These are phyloP conservation scores for Aspidoscelis tigris DNA, from an alignment of 2,113 vertebrate genomes.

Conservation along the genomic window DNA sequence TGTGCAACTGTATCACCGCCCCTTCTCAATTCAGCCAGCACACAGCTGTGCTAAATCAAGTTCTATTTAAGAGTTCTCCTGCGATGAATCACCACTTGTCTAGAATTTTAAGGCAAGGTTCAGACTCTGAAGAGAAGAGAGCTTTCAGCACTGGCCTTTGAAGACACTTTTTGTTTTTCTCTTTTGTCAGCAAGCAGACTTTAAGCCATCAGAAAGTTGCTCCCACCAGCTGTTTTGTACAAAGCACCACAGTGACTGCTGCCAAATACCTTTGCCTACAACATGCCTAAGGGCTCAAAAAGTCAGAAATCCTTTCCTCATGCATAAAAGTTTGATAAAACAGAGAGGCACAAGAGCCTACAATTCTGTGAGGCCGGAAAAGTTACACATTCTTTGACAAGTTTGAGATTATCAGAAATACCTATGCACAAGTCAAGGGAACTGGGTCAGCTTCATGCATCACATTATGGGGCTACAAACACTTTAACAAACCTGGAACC, in stretches of 20 bases:
- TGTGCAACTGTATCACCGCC: not conserved
- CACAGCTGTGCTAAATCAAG: constrained; percentile 17
- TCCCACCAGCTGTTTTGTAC: not conserved
- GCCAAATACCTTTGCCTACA: not conserved
- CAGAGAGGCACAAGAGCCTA: no score
- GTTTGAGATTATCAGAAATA: not conserved
- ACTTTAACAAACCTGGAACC: no score
- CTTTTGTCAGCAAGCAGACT: not conserved
- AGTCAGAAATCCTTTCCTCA: not conserved
- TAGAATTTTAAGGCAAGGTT: not conserved
- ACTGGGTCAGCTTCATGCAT: no score
- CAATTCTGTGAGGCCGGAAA: not conserved
- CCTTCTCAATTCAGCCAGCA: not conserved
- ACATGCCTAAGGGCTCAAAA: not conserved
- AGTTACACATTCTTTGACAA: not conserved
- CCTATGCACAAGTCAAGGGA: no score
- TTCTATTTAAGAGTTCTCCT: not conserved
- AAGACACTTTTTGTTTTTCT: not conserved
- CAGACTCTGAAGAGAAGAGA: not conserved
- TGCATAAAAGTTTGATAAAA: not conserved
- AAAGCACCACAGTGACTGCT: not conserved
- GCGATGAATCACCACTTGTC: constrained; percentile 3
- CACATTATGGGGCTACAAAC: no score
- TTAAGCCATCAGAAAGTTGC: no score
- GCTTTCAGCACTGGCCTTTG: not conserved